Base-by-base conservation (phyloP, 2,113 vertebrate genomes). In the Oryzias javanicus region DNA sequence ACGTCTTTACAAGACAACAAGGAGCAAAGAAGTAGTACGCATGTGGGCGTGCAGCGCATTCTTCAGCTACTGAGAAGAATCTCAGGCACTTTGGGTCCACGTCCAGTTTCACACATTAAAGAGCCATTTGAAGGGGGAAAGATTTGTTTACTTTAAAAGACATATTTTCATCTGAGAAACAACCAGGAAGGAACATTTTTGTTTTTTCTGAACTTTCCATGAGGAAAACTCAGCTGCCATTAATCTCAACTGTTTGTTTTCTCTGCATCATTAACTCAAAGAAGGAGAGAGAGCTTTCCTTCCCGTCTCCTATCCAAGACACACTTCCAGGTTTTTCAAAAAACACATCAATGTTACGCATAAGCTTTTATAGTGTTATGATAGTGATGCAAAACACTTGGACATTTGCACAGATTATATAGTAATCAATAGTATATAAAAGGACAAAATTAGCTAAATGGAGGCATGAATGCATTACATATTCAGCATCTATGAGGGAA, bases 1-100 rank as follows among this genome's bases (percentile, higher is more conserved):
- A 89, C 62, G 42, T 72, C 74, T 89, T 89, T 87, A 67, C 83
- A 89, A 88, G 84, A 77, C 64, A 75, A 73, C 55, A 55, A 80
- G 59, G 59, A 72, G 70, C 51, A 24, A 42, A 78, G 60, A 67
- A 64, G 60, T 29, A 57, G 70, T 55, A 40, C 5, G 42, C 42
- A 59, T 45, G 79, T 84, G 73, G 84, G 82, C 70, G 72, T 51
- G 40, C 45, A 0, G 54, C 64, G 58, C 78, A 82, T 86, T 83
- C 74, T 71, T 70, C 18, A 20, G 59, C 67, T 42, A 52, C 67
- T 44, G 57, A 44, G 27, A 74, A 65, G 74, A 87, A 86, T 85
- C 47, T 61, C 0, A 74, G 56, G 61, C 64, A 82, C 68, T 78
- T 62, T 64, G 40, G 52, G 24, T 68, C 56, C 25, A 60, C 2